A percentile compares a stretch with the other conserved stretches of the same genome.
Evolutionary conservation across 92 coral and sea anemone species (phyloP).

Genomic region (Parazoanthus darwini): DNA sequence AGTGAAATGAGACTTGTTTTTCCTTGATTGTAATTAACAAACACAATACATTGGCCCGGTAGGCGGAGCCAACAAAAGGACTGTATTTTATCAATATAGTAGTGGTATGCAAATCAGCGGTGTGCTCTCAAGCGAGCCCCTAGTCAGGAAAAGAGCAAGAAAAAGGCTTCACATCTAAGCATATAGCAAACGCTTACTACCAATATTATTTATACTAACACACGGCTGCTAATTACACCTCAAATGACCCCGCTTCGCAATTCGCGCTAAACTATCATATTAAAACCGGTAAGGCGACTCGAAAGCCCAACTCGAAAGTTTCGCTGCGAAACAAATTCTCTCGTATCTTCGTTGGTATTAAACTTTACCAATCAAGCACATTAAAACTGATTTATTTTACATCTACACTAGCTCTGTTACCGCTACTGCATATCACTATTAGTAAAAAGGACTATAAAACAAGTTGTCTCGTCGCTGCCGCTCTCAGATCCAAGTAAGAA

Average conservation of each 20-base stretch:
- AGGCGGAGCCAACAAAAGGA: conserved; percentile 54
- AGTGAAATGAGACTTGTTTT: conserved; percentile 37
- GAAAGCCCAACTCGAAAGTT: conserved; percentile 82
- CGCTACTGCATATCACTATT: conserved; percentile 28
- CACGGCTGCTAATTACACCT: background rate
- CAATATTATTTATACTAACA: background rate
- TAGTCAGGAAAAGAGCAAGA: conserved; percentile 6
- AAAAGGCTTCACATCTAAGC: conserved; percentile 6
- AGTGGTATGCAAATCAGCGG: conserved; percentile 25
- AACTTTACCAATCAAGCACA: conserved; percentile 49
- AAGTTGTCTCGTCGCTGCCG: background rate
- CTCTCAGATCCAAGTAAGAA: conserved; percentile 81
- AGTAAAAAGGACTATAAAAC: conserved; percentile 18
- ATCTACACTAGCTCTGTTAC: conserved; percentile 29
- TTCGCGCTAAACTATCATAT: background rate
- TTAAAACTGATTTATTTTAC: conserved; percentile 46
- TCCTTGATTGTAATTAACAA: conserved; percentile 46
- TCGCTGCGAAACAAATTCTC: conserved; percentile 94
- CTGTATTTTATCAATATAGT: conserved; percentile 41
- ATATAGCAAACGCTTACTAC: background rate
- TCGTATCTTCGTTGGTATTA: conserved; percentile 43
- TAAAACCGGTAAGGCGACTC: conserved; percentile 40
- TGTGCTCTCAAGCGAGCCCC: conserved; percentile 20
- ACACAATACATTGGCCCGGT: conserved; percentile 52
- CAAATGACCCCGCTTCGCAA: background rate